phyloP scores from a whole-genome alignment of 2,888 invertebrate species.

The Chouioia cunea region DNA sequence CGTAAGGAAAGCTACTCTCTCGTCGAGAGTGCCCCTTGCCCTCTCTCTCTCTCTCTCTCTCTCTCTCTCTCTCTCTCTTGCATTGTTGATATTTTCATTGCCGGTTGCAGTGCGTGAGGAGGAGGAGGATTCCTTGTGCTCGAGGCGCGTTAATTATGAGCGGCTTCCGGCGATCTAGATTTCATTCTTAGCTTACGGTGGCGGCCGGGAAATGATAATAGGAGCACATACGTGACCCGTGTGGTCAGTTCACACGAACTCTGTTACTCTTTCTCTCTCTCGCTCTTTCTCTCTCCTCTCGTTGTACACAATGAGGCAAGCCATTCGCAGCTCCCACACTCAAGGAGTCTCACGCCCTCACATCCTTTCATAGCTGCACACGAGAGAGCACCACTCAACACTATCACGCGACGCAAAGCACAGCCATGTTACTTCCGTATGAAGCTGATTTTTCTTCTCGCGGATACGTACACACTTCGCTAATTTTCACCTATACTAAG shows the following conservation, averaged over 20 bases:
- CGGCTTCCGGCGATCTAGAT: constrained; percentile 69
- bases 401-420: constrained; percentile 11
- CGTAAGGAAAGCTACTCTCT: not conserved
- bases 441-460: constrained; percentile 36
- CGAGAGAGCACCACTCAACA: constrained; percentile 1
- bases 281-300: constrained; percentile 32
- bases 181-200: constrained; percentile 66
- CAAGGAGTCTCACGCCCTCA: constrained; percentile 67
- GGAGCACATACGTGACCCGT: constrained; percentile 66
- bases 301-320: constrained; percentile 62
- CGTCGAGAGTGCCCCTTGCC: no score
- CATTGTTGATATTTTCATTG: constrained; percentile 41
- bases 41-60: constrained; percentile 25
- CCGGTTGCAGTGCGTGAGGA: not conserved
- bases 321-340: constrained; percentile 66
- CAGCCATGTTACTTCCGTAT: constrained; percentile 29
- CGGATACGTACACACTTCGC: constrained; percentile 1
- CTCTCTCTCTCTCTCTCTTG: constrained; percentile 7
- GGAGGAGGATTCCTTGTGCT: constrained; percentile 8
- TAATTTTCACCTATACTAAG: not conserved
- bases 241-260: constrained; percentile 69
- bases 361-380: constrained; percentile 56
- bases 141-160: constrained; percentile 67
- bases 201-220: constrained; percentile 67
- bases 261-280: constrained; percentile 3